phyloP scores from a whole-genome alignment of 2,797 vertebrate species.

The Spatula versicolor region DNA sequence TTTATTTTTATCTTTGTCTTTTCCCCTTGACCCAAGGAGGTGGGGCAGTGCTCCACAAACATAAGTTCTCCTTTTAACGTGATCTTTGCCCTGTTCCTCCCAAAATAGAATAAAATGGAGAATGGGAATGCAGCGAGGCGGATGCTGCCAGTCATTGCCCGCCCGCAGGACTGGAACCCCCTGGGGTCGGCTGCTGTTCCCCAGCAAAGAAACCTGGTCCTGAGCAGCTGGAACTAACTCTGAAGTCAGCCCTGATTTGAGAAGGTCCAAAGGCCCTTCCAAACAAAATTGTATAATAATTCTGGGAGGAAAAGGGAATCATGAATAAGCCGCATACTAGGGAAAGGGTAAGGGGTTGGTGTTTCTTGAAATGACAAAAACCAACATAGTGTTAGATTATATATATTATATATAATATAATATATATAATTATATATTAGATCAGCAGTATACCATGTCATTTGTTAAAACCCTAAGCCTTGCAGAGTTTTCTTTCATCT shows the following conservation, averaged over 20 bases:
- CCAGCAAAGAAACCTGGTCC: neutral
- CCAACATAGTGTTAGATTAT: fast-evolving
- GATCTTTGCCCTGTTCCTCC: neutral
- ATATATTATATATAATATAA: no score
- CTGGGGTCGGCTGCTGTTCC: neutral
- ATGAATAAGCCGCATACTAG: neutral
- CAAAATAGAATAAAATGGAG: neutral
- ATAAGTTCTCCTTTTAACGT: neutral
- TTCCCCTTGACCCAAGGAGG: fast-evolving
- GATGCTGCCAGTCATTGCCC: neutral
- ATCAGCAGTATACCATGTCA: fast-evolving
- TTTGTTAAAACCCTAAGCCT: neutral
- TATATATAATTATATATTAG: neutral
- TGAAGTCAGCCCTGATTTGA: neutral
- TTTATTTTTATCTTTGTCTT: neutral
- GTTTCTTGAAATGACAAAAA: neutral
- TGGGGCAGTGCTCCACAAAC: neutral
- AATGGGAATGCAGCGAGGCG: neutral
- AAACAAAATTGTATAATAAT: neutral
- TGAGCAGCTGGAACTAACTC: neutral
- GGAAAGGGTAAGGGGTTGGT: neutral
- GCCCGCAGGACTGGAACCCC: neutral
- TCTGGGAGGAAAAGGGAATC: neutral
- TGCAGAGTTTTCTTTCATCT: neutral
- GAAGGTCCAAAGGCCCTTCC: neutral